Conservation (phyloP, 2,797 vertebrate species). For the Carapus acus region DNA sequence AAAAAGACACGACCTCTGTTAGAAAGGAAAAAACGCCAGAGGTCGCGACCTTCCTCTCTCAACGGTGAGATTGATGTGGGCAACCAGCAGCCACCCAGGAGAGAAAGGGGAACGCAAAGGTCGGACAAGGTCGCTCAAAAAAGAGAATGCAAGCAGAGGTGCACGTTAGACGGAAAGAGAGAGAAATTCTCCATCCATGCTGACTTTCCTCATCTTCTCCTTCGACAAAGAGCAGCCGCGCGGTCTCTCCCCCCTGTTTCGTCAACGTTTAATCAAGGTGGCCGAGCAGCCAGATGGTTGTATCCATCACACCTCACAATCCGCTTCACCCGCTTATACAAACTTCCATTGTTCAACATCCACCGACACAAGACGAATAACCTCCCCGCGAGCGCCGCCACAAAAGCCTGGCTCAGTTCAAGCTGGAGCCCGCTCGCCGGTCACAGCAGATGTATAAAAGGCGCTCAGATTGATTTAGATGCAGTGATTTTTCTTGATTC, state of each 20-base stretch:
- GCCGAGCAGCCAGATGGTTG: slow-evolving; percentile 63
- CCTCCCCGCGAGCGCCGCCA: slow-evolving; percentile 34
- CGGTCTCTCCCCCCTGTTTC: slow-evolving; percentile 16
- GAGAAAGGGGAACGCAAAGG: slow-evolving; percentile 9
- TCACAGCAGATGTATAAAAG: slow-evolving; percentile 51
- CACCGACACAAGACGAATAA: slow-evolving; percentile 62
- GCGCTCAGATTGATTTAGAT: slow-evolving; percentile 60
- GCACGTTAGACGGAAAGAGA: too few species aligned
- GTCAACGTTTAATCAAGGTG: slow-evolving; percentile 41
- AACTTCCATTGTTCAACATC: slow-evolving; percentile 48
- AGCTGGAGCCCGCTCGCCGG: slow-evolving; percentile 34
- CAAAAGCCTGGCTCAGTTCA: slow-evolving; percentile 43
- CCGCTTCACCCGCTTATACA: slow-evolving; percentile 28
- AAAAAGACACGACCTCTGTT: slow-evolving; percentile 38
- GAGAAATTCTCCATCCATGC: too few species aligned
- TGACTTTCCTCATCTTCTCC: not conserved
- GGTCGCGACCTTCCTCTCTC: slow-evolving; percentile 51
- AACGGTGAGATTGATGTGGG: slow-evolving; percentile 37
- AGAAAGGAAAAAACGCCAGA: slow-evolving; percentile 43
- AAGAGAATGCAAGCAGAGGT: too few species aligned
- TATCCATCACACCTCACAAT: slow-evolving; percentile 55
- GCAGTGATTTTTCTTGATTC: slow-evolving; percentile 39
- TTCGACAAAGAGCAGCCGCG: not conserved
- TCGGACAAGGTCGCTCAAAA: slow-evolving; percentile 28
- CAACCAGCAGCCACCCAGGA: slow-evolving; percentile 40